Conservation (phyloP, 2,888 invertebrate genomes). For the Megamerina dolium region DNA sequence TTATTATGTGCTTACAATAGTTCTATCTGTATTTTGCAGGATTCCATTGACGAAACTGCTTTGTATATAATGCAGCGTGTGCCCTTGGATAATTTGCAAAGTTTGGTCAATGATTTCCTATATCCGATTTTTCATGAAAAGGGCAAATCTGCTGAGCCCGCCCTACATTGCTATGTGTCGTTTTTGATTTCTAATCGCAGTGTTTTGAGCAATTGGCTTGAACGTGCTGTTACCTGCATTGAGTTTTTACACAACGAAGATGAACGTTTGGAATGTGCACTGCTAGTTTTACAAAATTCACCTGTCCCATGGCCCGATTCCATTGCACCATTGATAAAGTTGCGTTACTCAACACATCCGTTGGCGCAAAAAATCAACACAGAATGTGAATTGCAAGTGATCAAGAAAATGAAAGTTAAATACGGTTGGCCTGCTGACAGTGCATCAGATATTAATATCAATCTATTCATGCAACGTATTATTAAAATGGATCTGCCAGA, state of each 20-base stretch:
- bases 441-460: conserved; percentile 35
- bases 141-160: conserved; percentile 37
- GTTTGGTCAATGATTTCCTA: conserved; percentile 43
- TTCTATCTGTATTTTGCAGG: conserved; percentile 19
- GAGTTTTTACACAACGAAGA: conserved; percentile 45
- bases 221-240: conserved; percentile 41
- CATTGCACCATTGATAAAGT: conserved; percentile 36
- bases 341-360: conserved; percentile 46
- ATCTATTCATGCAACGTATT: conserved; percentile 44
- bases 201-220: conserved; percentile 42
- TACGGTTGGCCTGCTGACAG: conserved; percentile 46
- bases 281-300: conserved; percentile 41
- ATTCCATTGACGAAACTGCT: conserved; percentile 44
- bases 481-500: conserved; percentile 43
- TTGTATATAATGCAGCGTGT: conserved; percentile 44
- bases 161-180: conserved; percentile 41
- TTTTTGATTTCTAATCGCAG: conserved; percentile 39
- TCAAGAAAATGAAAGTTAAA: conserved; percentile 48
- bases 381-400: conserved; percentile 45
- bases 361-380: conserved; percentile 42
- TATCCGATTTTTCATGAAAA: conserved; percentile 46
- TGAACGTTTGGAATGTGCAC: conserved; percentile 41
- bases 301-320: conserved; percentile 48
- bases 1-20: not conserved
- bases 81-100: conserved; percentile 40